These are phyloP conservation scores for Trachythela sp. DNA, from an alignment of 64 coral and sea anemone species.

Conservation along the genomic window DNA sequence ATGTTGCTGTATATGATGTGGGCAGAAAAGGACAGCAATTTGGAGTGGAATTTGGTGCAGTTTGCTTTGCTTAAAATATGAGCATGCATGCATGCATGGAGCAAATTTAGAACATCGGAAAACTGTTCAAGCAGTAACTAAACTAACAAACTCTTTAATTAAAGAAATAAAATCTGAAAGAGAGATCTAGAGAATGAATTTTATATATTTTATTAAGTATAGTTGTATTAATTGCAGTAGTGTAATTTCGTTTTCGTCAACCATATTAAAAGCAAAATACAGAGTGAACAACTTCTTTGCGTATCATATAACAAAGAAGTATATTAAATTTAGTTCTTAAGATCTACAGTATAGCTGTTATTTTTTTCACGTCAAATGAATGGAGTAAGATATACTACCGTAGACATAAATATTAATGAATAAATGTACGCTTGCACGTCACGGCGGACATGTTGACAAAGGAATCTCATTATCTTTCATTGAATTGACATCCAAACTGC, in stretches of 20 bases:
- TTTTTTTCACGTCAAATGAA: too few species aligned
- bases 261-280: neutral
- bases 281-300: neutral
- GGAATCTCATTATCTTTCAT: too few species aligned
- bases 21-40: neutral
- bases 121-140: neutral
- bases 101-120: neutral
- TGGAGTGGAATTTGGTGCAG: slow-evolving; percentile 20
- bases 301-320: too few species aligned
- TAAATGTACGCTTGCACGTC: too few species aligned
- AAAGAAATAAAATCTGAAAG: neutral
- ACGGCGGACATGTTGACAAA: too few species aligned
- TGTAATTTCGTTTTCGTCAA: neutral
- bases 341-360: too few species aligned
- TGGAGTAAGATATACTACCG: too few species aligned
- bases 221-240: neutral
- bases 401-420: too few species aligned
- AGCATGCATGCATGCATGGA: neutral
- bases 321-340: too few species aligned
- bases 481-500: too few species aligned
- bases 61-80: slow-evolving; percentile 1
- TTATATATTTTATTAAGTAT: neutral
- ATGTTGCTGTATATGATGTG: neutral
- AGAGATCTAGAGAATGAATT: neutral
- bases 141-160: neutral